A percentile compares a stretch with the other conserved stretches of the same genome.
Evolutionary conservation across 2,888 invertebrate species (phyloP).

Genomic region (Mimachlamys varia): DNA sequence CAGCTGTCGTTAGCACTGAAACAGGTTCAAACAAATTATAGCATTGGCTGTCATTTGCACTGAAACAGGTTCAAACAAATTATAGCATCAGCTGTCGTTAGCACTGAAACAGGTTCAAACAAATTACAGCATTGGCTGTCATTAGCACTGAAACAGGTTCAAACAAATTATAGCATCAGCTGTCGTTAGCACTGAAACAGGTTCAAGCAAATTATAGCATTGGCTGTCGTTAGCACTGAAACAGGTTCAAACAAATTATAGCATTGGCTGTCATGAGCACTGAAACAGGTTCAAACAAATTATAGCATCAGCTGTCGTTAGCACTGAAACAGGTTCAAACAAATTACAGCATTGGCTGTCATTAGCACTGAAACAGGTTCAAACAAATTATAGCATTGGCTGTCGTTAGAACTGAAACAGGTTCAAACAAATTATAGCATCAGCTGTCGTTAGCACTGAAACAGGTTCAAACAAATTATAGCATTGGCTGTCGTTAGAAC

Average conservation of each 20-base stretch:
- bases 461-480: neutral
- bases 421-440: constrained; percentile 38
- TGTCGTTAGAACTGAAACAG: constrained; percentile 49
- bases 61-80: constrained; percentile 22
- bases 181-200: constrained; percentile 49
- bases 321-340: constrained; percentile 40
- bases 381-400: constrained; percentile 44
- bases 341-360: constrained; percentile 46
- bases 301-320: constrained; percentile 51
- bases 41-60: constrained; percentile 53
- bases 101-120: constrained; percentile 40
- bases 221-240: constrained; percentile 52
- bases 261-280: constrained; percentile 53
- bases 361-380: constrained; percentile 46
- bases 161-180: constrained; percentile 44
- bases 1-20: constrained; percentile 52
- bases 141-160: constrained; percentile 46
- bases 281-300: constrained; percentile 22
- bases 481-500: constrained; percentile 53
- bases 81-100: constrained; percentile 51
- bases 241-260: neutral
- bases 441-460: constrained; percentile 52
- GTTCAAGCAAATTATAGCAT: constrained; percentile 37
- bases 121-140: constrained; percentile 46
- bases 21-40: neutral